Base-by-base conservation (phyloP, 2,888 invertebrate genomes). In the Sclerodermus sp. region DNA sequence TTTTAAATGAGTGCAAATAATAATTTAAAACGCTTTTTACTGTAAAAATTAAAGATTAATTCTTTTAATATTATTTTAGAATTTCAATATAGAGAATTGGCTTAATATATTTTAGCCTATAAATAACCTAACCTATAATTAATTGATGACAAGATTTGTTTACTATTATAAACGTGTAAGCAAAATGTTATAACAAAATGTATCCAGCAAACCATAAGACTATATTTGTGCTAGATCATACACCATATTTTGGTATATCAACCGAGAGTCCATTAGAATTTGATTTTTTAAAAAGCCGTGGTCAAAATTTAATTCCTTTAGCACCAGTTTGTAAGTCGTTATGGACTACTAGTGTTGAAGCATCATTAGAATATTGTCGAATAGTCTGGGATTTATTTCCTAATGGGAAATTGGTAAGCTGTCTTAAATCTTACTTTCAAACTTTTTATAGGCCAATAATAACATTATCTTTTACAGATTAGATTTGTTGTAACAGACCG, bases 321-420 rank as follows among this genome's bases (percentile, higher is more conserved):
- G 87, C 90, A 5, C 91, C 94, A 1, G 89, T 97, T 54, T 88
- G 88, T 55, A 98, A 98, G 79, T 91, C 93, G 0, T 77, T 98
- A 46, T 99, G 98, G 98, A 97, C 96, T 0, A 95, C 93, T 70
- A 91, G 92, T 60, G 92, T 97, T 0, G 98, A 98, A 82, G 90
- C 94, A 1, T 90, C 94, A 0, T 86, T 97, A 51, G 99, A 99
- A 79, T 98, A 97, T 74, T 94, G 96, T 67, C 86, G 98, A 17
- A 93, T 99, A 63, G 93, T 96, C 1, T 96, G 94, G 91, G 98
- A 99, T 79, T 82, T 98, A n/a, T 97, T 94, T 81, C 95, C 96
- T 0, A 85, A 86, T 51, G 91, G 90, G 52, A 93, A 94, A 82
- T 79, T 93, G 79, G 91, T 93, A 81, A 76, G 79, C 8, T 38